phyloP scores from a whole-genome alignment of 2,888 invertebrate genomes.

The Lasioglossum oenotherae region DNA sequence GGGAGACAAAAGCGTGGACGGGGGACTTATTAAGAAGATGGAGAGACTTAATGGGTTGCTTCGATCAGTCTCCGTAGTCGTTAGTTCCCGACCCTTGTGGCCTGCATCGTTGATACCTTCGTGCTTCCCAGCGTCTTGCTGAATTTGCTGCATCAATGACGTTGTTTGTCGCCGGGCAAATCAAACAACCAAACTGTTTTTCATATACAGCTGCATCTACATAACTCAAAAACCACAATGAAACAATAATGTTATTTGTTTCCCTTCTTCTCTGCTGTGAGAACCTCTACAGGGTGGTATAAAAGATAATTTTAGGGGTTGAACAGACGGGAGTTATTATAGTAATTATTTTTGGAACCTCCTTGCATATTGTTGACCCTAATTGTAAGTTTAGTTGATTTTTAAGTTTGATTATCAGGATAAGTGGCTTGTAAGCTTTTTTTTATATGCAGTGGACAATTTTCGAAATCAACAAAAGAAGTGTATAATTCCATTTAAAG shows the following conservation, averaged over 20 bases:
- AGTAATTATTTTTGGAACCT: no score
- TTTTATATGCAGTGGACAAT: neutral
- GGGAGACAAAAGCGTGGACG: slow-evolving; percentile 1
- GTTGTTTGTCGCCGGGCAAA: neutral
- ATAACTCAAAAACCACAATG: neutral
- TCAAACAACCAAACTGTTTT: neutral
- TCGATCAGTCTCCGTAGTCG: slow-evolving; percentile 15
- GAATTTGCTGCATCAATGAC: neutral
- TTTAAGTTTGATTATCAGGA: neutral
- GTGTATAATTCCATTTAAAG: slow-evolving; percentile 1
- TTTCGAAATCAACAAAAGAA: neutral
- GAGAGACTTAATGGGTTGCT: slow-evolving; percentile 17
- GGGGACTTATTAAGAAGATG: slow-evolving; percentile 27
- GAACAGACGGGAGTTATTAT: no score
- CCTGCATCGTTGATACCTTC: neutral
- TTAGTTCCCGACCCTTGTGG: slow-evolving; percentile 14
- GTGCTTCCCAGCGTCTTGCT: neutral
- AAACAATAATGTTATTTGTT: neutral
- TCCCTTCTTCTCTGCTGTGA: neutral
- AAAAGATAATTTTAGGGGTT: neutral
- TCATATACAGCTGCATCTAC: neutral
- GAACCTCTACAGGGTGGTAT: neutral
- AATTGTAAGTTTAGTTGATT: no score
- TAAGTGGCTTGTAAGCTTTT: neutral
- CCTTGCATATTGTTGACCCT: no score